Conservation (phyloP, 1,140 invertebrate genomes). For the Subanguina moxae region DNA sequence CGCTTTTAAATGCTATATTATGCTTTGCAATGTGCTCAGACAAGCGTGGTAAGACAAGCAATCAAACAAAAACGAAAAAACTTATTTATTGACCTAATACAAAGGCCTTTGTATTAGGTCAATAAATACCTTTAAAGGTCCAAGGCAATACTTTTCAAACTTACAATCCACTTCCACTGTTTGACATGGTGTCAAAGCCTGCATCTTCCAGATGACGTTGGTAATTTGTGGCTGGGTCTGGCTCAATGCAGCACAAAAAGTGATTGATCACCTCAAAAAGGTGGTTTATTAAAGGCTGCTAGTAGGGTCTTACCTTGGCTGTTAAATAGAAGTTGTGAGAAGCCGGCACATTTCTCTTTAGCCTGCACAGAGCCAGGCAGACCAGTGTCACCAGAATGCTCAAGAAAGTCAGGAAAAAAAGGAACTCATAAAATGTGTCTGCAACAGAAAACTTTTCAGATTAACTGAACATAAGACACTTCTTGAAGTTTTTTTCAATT, state of each 20-base stretch:
- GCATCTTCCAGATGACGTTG: constrained; percentile 47
- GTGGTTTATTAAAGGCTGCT: constrained; percentile 5
- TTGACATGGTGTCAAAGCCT: neutral
- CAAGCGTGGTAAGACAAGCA: neutral
- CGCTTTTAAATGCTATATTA: too few relatives aligned
- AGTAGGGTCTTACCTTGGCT: constrained; percentile 37
- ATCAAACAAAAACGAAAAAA: too few relatives aligned
- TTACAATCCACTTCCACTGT: constrained; percentile 9
- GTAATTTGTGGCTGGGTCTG: constrained; percentile 35
- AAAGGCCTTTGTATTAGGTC: too few relatives aligned
- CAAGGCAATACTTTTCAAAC: too few relatives aligned
- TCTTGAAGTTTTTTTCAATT: too few relatives aligned
- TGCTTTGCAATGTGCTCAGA: neutral
- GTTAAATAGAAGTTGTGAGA: constrained; percentile 47
- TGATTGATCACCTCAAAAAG: constrained; percentile 47
- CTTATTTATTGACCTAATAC: too few relatives aligned
- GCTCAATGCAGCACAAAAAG: constrained; percentile 56
- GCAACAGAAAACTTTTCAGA: constrained; percentile 26
- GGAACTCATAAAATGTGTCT: constrained; percentile 56
- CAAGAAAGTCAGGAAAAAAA: constrained; percentile 51
- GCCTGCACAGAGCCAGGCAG: constrained; percentile 51
- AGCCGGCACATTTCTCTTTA: constrained; percentile 52
- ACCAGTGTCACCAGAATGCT: constrained; percentile 52
- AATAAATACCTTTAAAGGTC: too few relatives aligned
- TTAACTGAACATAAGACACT: neutral